These are phyloP conservation scores for Sycophaga agraensis DNA, from an alignment of 1,140 invertebrate genomes.

Conservation along the genomic window DNA sequence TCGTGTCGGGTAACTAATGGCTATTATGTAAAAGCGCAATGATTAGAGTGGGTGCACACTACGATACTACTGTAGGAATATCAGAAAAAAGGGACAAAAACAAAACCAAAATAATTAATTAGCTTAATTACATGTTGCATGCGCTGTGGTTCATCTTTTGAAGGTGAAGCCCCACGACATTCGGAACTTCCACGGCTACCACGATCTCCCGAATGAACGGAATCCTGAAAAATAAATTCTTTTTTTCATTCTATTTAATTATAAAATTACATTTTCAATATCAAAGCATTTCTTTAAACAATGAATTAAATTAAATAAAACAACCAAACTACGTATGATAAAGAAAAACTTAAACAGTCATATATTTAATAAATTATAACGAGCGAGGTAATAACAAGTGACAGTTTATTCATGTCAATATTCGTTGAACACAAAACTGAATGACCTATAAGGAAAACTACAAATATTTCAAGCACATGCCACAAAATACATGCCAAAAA, in stretches of 20 bases:
- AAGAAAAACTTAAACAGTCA: not conserved
- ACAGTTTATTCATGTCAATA: too few relatives aligned
- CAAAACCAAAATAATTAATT: conserved; percentile 5
- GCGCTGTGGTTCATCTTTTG: conserved; percentile 45
- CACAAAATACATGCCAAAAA: too few relatives aligned
- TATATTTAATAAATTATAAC: too few relatives aligned
- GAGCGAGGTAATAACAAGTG: too few relatives aligned
- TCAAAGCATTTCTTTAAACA: too few relatives aligned
- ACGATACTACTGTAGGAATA: not conserved
- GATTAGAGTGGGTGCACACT: conserved; percentile 8
- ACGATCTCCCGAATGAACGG: conserved; percentile 39
- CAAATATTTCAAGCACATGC: too few relatives aligned
- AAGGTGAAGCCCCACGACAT: conserved; percentile 46
- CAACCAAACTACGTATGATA: too few relatives aligned
- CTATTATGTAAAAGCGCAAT: conserved; percentile 56
- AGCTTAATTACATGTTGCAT: conserved; percentile 50
- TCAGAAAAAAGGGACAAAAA: conserved; percentile 18
- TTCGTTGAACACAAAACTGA: too few relatives aligned
- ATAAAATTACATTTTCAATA: too few relatives aligned
- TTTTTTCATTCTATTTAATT: not conserved
- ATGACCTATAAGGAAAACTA: too few relatives aligned
- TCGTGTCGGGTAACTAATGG: conserved; percentile 76
- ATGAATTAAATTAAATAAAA: not conserved
- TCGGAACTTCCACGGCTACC: conserved; percentile 49
- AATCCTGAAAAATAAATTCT: conserved; percentile 33